phyloP scores from a whole-genome alignment of 1,140 invertebrate species.

The Reticulitermes speratus region DNA sequence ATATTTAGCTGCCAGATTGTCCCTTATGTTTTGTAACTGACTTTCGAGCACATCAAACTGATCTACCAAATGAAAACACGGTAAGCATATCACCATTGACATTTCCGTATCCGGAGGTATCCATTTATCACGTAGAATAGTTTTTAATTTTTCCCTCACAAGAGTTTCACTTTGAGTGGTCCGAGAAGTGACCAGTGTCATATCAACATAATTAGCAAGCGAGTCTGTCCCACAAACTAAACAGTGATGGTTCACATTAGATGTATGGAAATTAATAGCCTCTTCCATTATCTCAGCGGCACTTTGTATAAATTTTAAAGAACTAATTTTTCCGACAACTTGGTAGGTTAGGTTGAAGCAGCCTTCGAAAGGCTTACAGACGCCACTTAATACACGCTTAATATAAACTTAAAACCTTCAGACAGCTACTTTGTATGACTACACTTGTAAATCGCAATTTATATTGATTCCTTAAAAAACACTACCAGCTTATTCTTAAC shows the following conservation, averaged over 20 bases:
- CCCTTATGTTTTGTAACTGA: constrained; percentile 19
- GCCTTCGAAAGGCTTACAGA: not conserved
- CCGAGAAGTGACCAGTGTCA: constrained; percentile 25
- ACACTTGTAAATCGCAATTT: not conserved
- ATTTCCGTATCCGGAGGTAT: constrained; percentile 25
- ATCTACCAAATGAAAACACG: constrained; percentile 31
- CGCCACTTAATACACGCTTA: constrained; percentile 7
- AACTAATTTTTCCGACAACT: constrained; percentile 16
- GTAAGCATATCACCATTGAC: constrained; percentile 26
- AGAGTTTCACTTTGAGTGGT: constrained; percentile 30
- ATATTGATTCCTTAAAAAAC: not conserved
- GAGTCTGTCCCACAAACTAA: constrained; percentile 30
- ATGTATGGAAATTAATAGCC: constrained; percentile 21
- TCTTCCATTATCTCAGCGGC: constrained; percentile 28
- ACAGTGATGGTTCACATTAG: constrained; percentile 28
- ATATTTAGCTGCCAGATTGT: constrained; percentile 17
- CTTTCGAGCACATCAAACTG: constrained; percentile 30
- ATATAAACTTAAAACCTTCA: not conserved
- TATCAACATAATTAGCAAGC: constrained; percentile 30
- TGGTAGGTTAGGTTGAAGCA: constrained; percentile 8
- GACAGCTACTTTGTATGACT: not conserved
- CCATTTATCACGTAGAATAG: constrained; percentile 30
- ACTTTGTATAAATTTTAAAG: constrained; percentile 14
- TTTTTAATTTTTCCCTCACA: constrained; percentile 27
- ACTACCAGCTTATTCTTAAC: not conserved